Evolutionary conservation across 30 jellyfish, hydroid and myxozoan species (phyloP).

Genomic region (Cassiopea andromeda): DNA sequence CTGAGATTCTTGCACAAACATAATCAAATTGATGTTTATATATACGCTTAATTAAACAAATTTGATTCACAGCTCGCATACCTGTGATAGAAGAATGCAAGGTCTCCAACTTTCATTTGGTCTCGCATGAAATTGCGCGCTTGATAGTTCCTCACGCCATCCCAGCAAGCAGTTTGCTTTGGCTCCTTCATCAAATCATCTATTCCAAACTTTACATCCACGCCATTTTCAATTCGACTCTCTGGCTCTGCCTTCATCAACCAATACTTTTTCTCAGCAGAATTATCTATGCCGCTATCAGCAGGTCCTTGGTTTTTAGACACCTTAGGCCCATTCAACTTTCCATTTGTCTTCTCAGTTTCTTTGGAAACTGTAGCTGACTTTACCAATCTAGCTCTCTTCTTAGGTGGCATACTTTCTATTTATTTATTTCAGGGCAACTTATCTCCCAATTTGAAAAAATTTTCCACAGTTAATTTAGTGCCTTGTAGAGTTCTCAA

Average conservation of each 20-base stretch:
- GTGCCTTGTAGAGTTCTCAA: no score
- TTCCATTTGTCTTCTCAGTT: background rate
- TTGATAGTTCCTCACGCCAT: constrained; percentile 95
- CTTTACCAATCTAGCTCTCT: background rate
- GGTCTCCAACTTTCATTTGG: constrained; percentile 87
- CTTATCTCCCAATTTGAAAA: no score
- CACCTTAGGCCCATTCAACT: background rate
- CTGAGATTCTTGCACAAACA: no score
- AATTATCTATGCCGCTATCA: background rate
- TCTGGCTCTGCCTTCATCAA: constrained; percentile 96
- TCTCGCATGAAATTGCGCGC: constrained; percentile 95
- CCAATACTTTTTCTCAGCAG: constrained; percentile 65
- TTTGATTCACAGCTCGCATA: constrained; percentile 1
- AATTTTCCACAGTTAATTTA: no score
- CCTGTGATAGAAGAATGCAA: constrained; percentile 93
- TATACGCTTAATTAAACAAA: no score
- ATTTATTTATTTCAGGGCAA: no score
- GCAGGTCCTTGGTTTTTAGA: background rate
- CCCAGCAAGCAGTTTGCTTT: constrained; percentile 92
- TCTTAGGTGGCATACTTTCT: constrained; percentile 11
- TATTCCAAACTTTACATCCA: constrained; percentile 93
- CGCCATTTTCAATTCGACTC: constrained; percentile 86
- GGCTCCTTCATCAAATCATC: constrained; percentile 90
- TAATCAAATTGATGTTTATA: no score
- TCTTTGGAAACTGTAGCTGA: background rate